Evolutionary conservation across 2,113 vertebrate genomes (phyloP), one percentile per base, ranked within the genome.

Genomic region (Motacilla tschutschensis): DNA sequence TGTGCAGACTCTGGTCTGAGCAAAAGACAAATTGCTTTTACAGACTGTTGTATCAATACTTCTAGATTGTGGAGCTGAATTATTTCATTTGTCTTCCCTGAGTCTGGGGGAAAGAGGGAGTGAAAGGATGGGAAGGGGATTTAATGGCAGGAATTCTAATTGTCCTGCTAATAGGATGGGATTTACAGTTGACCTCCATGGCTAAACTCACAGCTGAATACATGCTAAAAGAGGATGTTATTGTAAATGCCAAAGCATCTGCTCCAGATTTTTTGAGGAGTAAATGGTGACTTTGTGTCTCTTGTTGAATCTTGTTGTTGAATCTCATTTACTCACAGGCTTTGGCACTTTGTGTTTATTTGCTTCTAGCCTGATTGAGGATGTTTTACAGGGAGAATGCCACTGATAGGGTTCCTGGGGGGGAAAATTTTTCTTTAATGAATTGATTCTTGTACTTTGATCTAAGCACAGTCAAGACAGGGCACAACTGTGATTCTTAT

Each of bases 241-340:
- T 47, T 89, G 70, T 67, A 72, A 75, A 78, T 50, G 54, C 65
- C 50, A 64, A 62, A 94, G 29, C 77, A 71, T 83, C 87, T 87
- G 89, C 85, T 89, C 46, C 70, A 81, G 66, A 48, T 31, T 62
- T 89, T 87, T 87, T 75, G 69, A 75, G 58, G 50, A 87, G 65
- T 89, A 87, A 94, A 89, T 87, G 65, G 85, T 85, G 76, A 80
- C 81, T 90, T 92, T 89, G 76, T 92, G 33, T 83, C 46, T 79
- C 17, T 62, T 67, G 47, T 62, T 70, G 78, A 51, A 59, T 79
- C 77, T 59, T 67, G 57, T 55, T 73, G 16, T 65, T 82, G 81
- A 86, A 77, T 79, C 47, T 50, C 57, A 47, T 91, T 87, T 92
- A 67, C 85, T 89, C 50, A 22, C 28, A 91, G 73, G 18, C 69